Percentiles rank a stretch among this genome's conserved stretches.
Conservation (phyloP, 1,140 invertebrate genomes). For the Saccostrea echinata region DNA sequence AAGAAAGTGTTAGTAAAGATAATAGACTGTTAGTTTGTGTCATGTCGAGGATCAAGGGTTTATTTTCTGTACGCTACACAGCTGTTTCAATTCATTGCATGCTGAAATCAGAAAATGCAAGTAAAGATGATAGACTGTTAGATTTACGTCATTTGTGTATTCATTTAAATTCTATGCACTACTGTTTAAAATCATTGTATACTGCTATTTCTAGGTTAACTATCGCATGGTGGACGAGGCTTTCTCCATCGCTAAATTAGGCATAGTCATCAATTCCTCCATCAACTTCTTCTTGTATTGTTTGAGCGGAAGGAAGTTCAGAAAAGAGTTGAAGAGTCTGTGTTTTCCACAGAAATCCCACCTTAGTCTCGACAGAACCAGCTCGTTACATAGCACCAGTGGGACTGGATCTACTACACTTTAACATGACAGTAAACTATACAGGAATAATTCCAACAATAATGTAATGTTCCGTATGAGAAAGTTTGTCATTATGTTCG, state of each 20-base stretch:
- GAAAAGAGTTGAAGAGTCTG: slow-evolving; percentile 48
- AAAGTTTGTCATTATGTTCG: too few species aligned
- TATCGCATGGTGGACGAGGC: slow-evolving; percentile 59
- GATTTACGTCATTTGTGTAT: too few species aligned
- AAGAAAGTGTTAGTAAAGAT: not conserved
- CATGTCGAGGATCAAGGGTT: not conserved
- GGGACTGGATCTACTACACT: not conserved
- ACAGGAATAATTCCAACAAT: too few species aligned
- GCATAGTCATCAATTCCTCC: slow-evolving; percentile 68
- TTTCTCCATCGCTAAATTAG: slow-evolving; percentile 64
- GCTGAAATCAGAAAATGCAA: too few species aligned
- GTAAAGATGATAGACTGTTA: too few species aligned
- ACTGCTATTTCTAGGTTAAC: slow-evolving; percentile 38
- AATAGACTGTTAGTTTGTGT: not conserved
- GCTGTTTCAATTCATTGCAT: not conserved
- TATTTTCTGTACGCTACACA: not conserved
- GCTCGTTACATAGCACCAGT: not conserved
- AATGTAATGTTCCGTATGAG: too few species aligned
- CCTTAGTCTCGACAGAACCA: not conserved
- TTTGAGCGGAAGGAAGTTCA: slow-evolving; percentile 67
- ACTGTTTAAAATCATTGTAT: not conserved
- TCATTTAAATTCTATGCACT: not conserved
- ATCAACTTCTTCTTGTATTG: slow-evolving; percentile 74
- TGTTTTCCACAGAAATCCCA: not conserved
- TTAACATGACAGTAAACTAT: too few species aligned